Base-by-base conservation (phyloP, 2,888 invertebrate genomes). In the Ochropleura leucogaster region DNA sequence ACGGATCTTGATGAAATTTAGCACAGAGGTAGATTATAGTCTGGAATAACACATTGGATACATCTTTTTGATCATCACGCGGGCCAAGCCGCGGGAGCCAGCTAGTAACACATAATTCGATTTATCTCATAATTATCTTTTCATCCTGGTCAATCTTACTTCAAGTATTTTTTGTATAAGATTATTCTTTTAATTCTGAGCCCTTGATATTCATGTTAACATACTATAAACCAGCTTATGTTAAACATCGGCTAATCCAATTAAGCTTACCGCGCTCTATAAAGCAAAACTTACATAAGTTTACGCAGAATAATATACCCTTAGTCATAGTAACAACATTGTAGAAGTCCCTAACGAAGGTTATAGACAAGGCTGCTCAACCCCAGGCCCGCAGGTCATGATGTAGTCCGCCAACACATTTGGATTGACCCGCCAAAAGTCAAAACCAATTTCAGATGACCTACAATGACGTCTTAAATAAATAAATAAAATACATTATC, bases 261-360 rank as follows among this genome's bases (percentile, higher is more conserved):
- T 79, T 82, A 70, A 72, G 66, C 51, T 53, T 72, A 18, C 30
- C 75, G 14, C n/a, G 49, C 44, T 55, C 68, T 57, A 64, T 72
- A 82, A 72, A 79, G 69, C 47, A 71, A 78, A 81, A 81, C 71
- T 72, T 74, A 57, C 49, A 46, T 30, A 55, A 42, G 42, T 70
- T 74, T 66, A 49, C 42, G 60, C 42, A 55, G 59, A 76, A 74
- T 76, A 66, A 73, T 80, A 77, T 30, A 69, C 67, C 62, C 65
- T 55, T 69, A 72, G 65, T 76, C 47, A 63, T 53, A 42, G 72
- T 62, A 68, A 72, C 47, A 79, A 79, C 49, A 68, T 65, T 74
- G 59, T 68, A 47, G 49, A 71, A 72, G 68, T 63, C 55, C 51
- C n/a, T 47, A 62, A 68, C 53, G 60, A 71, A 66, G 59, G 68